Percentiles rank a stretch among this genome's conserved stretches.
Evolutionary conservation across 2,797 vertebrate genomes (phyloP).

Genomic region (Triplophysa bombifrons): DNA sequence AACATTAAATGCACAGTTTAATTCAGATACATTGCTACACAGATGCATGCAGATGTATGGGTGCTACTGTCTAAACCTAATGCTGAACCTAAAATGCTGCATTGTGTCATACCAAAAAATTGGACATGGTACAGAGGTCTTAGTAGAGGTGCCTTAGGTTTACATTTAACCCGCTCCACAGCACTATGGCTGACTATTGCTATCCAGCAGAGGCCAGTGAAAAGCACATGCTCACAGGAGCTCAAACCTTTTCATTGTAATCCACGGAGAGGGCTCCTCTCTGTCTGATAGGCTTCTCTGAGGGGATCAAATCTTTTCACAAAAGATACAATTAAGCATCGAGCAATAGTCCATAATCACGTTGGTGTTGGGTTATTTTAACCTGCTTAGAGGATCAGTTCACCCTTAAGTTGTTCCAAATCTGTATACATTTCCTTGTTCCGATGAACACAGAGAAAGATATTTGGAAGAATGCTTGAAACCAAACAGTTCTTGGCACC

Average conservation of each 20-base stretch:
- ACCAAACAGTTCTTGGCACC: no score
- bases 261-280: slow-evolving; percentile 36
- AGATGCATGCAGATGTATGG: no score
- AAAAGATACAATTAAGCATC: slow-evolving; percentile 28
- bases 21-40: no score
- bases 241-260: slow-evolving; percentile 28
- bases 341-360: slow-evolving; percentile 25
- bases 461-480: no score
- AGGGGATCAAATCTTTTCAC: slow-evolving; percentile 36
- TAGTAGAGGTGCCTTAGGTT: not conserved
- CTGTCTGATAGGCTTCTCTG: slow-evolving; percentile 29
- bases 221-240: slow-evolving; percentile 21
- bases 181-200: not conserved
- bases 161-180: not conserved
- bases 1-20: no score
- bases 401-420: no score
- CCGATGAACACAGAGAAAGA: no score
- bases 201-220: slow-evolving; percentile 33
- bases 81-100: no score
- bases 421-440: no score
- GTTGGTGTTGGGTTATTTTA: not conserved
- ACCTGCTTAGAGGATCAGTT: not conserved
- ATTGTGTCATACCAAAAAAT: no score
- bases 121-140: not conserved
- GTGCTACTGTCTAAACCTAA: no score